phyloP scores from a whole-genome alignment of 1,140 invertebrate genomes.

The Apis cerana region DNA sequence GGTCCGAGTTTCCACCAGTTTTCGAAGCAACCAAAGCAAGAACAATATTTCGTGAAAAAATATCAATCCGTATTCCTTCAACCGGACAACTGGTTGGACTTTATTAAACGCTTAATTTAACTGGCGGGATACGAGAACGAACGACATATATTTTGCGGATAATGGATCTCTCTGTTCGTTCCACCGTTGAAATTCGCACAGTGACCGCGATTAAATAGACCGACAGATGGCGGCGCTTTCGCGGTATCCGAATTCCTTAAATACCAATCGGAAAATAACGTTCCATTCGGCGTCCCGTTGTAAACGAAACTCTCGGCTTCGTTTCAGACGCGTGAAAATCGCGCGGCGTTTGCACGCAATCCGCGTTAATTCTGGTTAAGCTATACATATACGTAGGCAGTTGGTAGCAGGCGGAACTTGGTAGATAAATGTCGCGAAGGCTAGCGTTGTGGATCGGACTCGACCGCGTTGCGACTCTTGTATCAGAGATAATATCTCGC shows the following conservation, averaged over 20 bases:
- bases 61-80: conserved; percentile 9
- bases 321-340: conserved; percentile 18
- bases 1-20: neutral
- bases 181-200: neutral
- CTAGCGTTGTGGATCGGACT: conserved; percentile 1
- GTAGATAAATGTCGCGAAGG: conserved; percentile 36
- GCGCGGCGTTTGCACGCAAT: conserved; percentile 2
- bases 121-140: too few relatives aligned
- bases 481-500: conserved; percentile 60
- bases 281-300: neutral
- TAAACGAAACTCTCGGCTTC: conserved; percentile 13
- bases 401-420: conserved; percentile 33
- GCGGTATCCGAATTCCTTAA: conserved; percentile 4
- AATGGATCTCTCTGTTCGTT: too few relatives aligned
- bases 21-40: neutral
- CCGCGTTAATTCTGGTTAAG: conserved; percentile 6
- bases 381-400: neutral
- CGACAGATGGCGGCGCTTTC: neutral
- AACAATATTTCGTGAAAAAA: conserved; percentile 26
- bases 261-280: conserved; percentile 12
- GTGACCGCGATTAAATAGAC: conserved; percentile 22
- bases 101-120: too few relatives aligned
- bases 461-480: conserved; percentile 41
- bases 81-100: too few relatives aligned
- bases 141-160: too few relatives aligned